Percentiles rank a stretch among this genome's conserved stretches.
Conservation (phyloP, 1,140 invertebrate species). For the Sitobion miscanthi region DNA sequence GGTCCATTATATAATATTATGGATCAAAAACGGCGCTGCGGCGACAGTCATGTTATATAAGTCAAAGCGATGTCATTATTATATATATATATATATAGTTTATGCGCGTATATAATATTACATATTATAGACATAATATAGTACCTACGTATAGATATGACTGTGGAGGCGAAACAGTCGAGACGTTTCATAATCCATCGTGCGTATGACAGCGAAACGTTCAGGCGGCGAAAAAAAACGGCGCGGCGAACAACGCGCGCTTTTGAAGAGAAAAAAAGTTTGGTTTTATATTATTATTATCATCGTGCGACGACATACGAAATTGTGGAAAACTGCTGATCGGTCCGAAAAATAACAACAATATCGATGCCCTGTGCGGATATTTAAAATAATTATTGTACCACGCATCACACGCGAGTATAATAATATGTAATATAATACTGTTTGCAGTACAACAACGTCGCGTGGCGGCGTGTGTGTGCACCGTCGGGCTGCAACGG, state of each 20-base stretch:
- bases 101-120: no score
- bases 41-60: not conserved
- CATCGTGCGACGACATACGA: not conserved
- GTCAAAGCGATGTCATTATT: not conserved
- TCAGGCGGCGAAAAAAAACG: not conserved
- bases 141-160: not conserved
- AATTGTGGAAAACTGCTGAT: constrained; percentile 14
- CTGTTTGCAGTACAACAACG: not conserved
- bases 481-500: not conserved
- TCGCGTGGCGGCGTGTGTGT: not conserved
- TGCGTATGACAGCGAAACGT: not conserved
- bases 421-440: not conserved
- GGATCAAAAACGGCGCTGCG: not conserved
- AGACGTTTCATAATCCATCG: not conserved
- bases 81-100: no score
- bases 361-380: constrained; percentile 12
- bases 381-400: not conserved
- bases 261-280: constrained; percentile 11
- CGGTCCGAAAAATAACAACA: not conserved
- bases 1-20: no score
- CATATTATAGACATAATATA: no score
- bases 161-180: not conserved
- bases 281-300: not conserved
- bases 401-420: not conserved
- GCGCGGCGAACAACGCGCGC: not conserved